Conservation (phyloP, 2,888 invertebrate species). For the Philonicus albiceps region DNA sequence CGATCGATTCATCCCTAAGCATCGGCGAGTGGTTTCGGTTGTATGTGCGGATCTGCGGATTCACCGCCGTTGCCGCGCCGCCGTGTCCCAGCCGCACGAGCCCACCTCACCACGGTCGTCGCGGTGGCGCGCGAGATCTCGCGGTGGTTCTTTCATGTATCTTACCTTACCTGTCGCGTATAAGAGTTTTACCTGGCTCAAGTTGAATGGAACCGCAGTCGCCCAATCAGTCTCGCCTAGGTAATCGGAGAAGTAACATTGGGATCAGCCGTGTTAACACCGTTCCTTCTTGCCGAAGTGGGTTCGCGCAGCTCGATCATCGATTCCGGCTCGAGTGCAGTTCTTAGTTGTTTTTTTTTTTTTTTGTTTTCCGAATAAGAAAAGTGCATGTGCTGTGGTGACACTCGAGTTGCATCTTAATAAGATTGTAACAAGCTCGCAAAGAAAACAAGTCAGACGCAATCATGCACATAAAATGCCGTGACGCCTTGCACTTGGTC, state of each 20-base stretch:
- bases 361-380: neutral
- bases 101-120: neutral
- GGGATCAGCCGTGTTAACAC: slow-evolving; percentile 25
- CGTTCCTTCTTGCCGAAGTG: slow-evolving; percentile 27
- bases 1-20: slow-evolving; percentile 34
- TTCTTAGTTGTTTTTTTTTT: neutral
- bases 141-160: slow-evolving; percentile 23
- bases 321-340: slow-evolving; percentile 36
- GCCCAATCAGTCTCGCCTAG: slow-evolving; percentile 64
- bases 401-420: slow-evolving; percentile 41
- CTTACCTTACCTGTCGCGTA: slow-evolving; percentile 36
- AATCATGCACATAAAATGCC: slow-evolving; percentile 40
- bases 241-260: slow-evolving; percentile 61
- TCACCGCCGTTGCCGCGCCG: neutral
- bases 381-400: slow-evolving; percentile 36
- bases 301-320: slow-evolving; percentile 34
- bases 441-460: slow-evolving; percentile 5
- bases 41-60: neutral
- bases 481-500: slow-evolving; percentile 36
- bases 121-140: slow-evolving; percentile 6
- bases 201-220: slow-evolving; percentile 53
- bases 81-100: neutral
- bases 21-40: neutral
- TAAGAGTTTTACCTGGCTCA: slow-evolving; percentile 42
- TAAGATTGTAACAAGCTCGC: slow-evolving; percentile 11